phyloP scores from a whole-genome alignment of 2,113 vertebrate species.

The Silurus asotus region DNA sequence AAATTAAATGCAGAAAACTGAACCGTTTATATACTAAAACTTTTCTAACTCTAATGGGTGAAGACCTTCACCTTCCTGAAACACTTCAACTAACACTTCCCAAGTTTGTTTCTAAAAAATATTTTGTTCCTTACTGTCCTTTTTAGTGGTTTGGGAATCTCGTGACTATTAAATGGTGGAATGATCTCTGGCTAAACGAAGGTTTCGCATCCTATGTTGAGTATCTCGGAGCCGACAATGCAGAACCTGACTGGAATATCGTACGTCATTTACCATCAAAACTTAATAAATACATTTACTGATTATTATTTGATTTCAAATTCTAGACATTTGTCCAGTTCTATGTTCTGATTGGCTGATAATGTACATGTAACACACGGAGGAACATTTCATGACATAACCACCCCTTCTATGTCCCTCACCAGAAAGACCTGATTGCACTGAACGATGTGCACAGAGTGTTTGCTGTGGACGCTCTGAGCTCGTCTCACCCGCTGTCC shows the following conservation, averaged over 20 bases:
- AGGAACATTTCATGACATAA: neutral
- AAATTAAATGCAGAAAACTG: too few relatives aligned
- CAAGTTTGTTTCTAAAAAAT: neutral
- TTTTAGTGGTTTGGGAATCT: conserved; percentile 94
- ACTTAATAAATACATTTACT: neutral
- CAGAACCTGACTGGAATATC: conserved; percentile 76
- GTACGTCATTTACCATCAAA: conserved; percentile 67
- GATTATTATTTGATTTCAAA: neutral
- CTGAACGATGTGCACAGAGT: conserved; percentile 78
- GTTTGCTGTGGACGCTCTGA: conserved; percentile 83
- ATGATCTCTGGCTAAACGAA: conserved; percentile 94
- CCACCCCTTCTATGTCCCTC: neutral
- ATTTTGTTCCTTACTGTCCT: neutral
- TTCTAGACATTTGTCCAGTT: neutral
- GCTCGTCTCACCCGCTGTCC: conserved; percentile 86
- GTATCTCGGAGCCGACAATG: conserved; percentile 80
- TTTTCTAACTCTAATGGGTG: too few relatives aligned
- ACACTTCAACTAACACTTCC: too few relatives aligned
- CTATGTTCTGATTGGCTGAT: neutral
- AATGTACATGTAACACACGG: neutral
- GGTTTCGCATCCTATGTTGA: conserved; percentile 94
- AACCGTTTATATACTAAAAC: too few relatives aligned
- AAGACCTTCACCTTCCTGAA: too few relatives aligned
- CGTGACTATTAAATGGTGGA: conserved; percentile 93
- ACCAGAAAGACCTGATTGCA: conserved; percentile 87